phyloP scores from a whole-genome alignment of 2,113 vertebrate genomes.

The Rhinoptilus africanus region DNA sequence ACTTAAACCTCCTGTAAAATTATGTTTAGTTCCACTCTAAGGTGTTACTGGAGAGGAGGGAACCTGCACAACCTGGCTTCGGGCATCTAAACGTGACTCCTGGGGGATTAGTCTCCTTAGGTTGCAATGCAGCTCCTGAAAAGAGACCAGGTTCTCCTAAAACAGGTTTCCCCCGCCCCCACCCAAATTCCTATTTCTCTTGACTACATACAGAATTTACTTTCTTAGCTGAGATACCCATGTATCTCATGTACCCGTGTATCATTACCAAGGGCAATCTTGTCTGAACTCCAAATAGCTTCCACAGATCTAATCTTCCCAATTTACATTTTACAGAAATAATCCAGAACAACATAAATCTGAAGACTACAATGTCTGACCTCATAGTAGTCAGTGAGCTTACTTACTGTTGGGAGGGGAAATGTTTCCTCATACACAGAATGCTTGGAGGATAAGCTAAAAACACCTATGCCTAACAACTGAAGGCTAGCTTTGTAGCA shows the following conservation, averaged over 20 bases:
- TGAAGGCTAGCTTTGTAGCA: not conserved
- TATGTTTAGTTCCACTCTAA: not conserved
- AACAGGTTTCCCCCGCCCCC: not conserved
- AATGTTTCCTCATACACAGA: not conserved
- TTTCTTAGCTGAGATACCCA: not conserved
- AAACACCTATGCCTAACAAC: not conserved
- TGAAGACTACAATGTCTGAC: not conserved
- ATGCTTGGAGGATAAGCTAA: not conserved
- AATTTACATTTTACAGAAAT: not conserved
- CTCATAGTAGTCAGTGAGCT: not conserved
- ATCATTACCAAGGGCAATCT: no score
- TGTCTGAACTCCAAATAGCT: not conserved
- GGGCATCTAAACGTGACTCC: not conserved
- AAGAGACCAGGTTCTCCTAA: not conserved
- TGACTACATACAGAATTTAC: not conserved
- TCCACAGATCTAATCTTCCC: not conserved
- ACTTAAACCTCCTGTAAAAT: not conserved
- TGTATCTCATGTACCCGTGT: no score
- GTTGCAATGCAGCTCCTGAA: not conserved
- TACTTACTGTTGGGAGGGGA: not conserved
- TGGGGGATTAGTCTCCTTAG: not conserved
- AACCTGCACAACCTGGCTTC: not conserved
- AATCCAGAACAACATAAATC: not conserved
- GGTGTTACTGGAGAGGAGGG: not conserved
- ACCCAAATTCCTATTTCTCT: not conserved